Percentiles rank a stretch among this genome's conserved stretches.
Evolutionary conservation across 2,888 invertebrate genomes (phyloP).

Genomic region (Agrochola macilenta): DNA sequence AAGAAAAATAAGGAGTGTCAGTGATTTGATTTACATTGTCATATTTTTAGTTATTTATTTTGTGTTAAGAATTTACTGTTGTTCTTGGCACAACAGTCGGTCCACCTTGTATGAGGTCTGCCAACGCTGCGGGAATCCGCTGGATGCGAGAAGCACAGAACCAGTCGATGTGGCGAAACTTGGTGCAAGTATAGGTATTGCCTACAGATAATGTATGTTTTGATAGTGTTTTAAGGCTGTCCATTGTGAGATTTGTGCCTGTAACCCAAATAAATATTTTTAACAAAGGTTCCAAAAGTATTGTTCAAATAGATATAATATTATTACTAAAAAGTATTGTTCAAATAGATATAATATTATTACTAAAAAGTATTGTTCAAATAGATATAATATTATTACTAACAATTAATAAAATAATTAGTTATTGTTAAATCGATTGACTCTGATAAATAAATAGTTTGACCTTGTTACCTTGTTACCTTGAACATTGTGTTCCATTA

Average conservation of each 20-base stretch:
- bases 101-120: neutral
- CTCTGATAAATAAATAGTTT: neutral
- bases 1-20: constrained; percentile 7
- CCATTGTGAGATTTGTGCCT: neutral
- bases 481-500: neutral
- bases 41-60: constrained; percentile 20
- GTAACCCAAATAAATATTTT: neutral
- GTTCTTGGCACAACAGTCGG: neutral
- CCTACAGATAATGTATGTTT: neutral
- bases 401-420: neutral
- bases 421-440: constrained; percentile 3
- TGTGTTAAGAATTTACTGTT: neutral
- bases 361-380: neutral
- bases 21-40: constrained; percentile 5
- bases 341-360: neutral
- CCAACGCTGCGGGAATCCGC: neutral
- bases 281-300: neutral
- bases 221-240: neutral
- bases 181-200: neutral
- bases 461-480: neutral
- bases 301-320: neutral
- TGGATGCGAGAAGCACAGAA: neutral
- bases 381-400: neutral
- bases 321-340: neutral
- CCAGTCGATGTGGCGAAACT: neutral